Evolutionary conservation across 2,888 invertebrate species (phyloP).

Genomic region (Danaus chrysippus): DNA sequence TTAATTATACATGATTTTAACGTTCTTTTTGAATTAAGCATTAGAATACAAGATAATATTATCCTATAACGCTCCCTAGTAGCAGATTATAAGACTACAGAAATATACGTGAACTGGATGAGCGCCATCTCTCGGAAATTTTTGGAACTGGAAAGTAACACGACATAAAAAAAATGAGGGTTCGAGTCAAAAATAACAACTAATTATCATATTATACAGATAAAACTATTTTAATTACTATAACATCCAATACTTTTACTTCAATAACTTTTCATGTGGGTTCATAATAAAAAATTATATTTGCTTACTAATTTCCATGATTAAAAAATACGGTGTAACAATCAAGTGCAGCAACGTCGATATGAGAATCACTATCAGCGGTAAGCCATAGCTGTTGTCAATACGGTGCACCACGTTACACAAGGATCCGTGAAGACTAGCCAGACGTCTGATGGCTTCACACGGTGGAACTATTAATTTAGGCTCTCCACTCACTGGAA

Average conservation of each 20-base stretch:
- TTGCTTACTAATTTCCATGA: constrained; percentile 73
- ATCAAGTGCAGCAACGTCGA: constrained; percentile 80
- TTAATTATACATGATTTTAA: too few species aligned
- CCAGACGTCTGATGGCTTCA: constrained; percentile 69
- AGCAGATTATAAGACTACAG: neutral
- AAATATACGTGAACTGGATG: neutral
- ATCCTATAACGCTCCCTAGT: neutral
- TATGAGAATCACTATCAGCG: constrained; percentile 74
- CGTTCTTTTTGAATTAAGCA: neutral
- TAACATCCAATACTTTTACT: too few species aligned
- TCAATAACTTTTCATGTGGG: too few species aligned
- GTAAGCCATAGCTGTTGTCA: constrained; percentile 75
- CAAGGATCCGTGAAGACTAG: constrained; percentile 71
- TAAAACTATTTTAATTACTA: too few species aligned
- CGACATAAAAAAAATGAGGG: too few species aligned
- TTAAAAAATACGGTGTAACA: constrained; percentile 80
- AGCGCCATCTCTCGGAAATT: neutral
- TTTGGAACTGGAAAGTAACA: neutral
- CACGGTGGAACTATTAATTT: constrained; percentile 58
- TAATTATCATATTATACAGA: too few species aligned
- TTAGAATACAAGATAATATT: neutral
- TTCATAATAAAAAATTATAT: neutral
- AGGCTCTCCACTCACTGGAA: constrained; percentile 53
- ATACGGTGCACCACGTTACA: constrained; percentile 74
- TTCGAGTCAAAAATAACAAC: too few species aligned